Evolutionary conservation across 2,888 invertebrate species (phyloP).

Genomic region (Euplagia quadripunctaria): DNA sequence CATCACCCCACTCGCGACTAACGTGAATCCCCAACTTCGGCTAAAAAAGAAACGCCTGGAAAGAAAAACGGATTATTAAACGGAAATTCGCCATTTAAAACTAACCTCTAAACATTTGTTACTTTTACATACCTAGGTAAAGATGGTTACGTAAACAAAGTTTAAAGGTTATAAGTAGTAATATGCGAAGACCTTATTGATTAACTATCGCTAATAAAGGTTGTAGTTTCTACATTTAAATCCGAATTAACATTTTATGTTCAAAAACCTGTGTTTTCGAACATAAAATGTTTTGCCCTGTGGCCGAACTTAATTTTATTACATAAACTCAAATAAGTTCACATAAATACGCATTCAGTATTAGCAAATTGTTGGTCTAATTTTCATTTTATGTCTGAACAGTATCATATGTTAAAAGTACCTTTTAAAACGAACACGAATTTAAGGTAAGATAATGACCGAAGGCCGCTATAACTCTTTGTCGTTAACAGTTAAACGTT

Average conservation of each 20-base stretch:
- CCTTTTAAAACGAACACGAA: slow-evolving; percentile 27
- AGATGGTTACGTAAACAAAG: neutral
- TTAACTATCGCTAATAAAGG: neutral
- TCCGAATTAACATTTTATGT: neutral
- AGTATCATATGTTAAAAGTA: slow-evolving; percentile 19
- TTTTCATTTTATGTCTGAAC: slow-evolving; percentile 4
- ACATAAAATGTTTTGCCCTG: too few species aligned
- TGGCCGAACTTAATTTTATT: neutral
- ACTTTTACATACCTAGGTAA: neutral
- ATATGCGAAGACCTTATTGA: neutral
- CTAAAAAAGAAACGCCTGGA: too few species aligned
- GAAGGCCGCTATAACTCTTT: slow-evolving; percentile 30
- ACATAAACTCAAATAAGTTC: neutral
- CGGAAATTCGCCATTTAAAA: too few species aligned
- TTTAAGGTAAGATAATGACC: slow-evolving; percentile 24
- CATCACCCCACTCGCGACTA: too few species aligned
- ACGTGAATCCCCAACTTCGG: too few species aligned
- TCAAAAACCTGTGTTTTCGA: too few species aligned
- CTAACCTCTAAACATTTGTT: too few species aligned
- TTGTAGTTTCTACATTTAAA: neutral
- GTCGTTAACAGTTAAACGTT: slow-evolving; percentile 40
- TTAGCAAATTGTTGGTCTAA: neutral
- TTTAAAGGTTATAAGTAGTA: neutral
- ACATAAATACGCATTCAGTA: neutral
- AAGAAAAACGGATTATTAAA: too few species aligned